Evolutionary conservation across 2,888 invertebrate genomes (phyloP), one percentile per base, ranked within the genome.

Genomic region (Sarcophaga variegata): DNA sequence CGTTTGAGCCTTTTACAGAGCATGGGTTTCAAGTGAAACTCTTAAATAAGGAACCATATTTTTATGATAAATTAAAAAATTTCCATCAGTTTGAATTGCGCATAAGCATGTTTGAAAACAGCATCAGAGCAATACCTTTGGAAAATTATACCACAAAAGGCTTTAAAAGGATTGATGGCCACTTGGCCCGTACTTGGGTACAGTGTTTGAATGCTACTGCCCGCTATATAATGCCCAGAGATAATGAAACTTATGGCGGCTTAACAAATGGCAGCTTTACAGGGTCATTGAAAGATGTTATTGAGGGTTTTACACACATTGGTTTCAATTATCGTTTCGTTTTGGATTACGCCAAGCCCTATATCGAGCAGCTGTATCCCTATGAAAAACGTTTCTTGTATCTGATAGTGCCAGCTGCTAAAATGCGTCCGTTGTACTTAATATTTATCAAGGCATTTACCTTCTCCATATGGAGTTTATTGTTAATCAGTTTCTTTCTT

Each of bases 401-500:
- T 63, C 72, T 93, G 60, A 91, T 93, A 0, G 92, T 93, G 0
- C 93, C 93, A 0, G 90, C 93, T 0, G 90, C 93, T 0, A 86
- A 76, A 22, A 85, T 90, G 75, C 85, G 88, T 11, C 92, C 93
- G 0, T 90, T 90, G 67, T 92, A 90, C 79, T 81, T 90, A 3
- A 92, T 92, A 17, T 92, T 93, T 66, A 86, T 91, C 0, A 88
- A 90, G 3, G 91, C 91, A 0, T 92, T 92, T 54, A 86, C 88
- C 1, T 81, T 78, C 3, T 74, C 84, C 6, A 86, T 91, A n/a
- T 92, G 92, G 92, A 86, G 88, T 20, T 14, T 90, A 11, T 64
- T 92, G 1, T 12, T 90, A 37, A 54, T 85, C 4, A 90, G 89
- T 22, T 90, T 91, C n/a, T 59, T 89, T 27, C 27, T 90, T 5